phyloP scores from a whole-genome alignment of 2,797 vertebrate species.

The Pseudochaenichthys georgianus region DNA sequence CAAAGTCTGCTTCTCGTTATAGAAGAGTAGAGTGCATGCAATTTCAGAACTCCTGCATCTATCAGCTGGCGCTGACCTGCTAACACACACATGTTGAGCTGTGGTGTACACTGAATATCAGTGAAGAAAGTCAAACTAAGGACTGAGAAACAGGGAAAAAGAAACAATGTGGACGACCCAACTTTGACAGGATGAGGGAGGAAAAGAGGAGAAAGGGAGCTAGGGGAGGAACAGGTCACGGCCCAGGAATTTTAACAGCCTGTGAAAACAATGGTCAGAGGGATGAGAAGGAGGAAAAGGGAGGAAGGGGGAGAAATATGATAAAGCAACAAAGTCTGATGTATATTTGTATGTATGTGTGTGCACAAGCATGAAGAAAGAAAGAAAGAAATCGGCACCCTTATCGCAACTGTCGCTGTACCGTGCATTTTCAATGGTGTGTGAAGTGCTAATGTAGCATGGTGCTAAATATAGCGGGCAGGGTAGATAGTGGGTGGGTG shows the following conservation, averaged over 20 bases:
- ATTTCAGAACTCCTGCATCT: conserved; percentile 55
- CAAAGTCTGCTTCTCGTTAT: conserved; percentile 67
- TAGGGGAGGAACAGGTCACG: conserved; percentile 70
- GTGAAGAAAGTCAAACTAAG: conserved; percentile 8
- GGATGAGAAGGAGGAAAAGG: conserved; percentile 52
- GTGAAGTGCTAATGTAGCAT: conserved; percentile 78
- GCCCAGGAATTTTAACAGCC: conserved; percentile 82
- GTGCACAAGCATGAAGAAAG: conserved; percentile 17
- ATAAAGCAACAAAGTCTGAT: conserved; percentile 53
- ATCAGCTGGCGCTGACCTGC: conserved; percentile 57
- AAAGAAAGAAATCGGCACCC: conserved; percentile 21
- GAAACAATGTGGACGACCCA: conserved; percentile 24
- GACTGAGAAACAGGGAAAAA: conserved; percentile 26
- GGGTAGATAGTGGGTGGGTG: conserved; percentile 51
- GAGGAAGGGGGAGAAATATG: conserved; percentile 34
- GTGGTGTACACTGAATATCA: conserved; percentile 5
- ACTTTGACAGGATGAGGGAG: conserved; percentile 41
- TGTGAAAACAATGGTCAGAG: conserved; percentile 82
- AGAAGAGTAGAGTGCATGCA: conserved; percentile 53
- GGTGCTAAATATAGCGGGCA: conserved; percentile 76
- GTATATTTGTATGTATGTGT: conserved; percentile 21
- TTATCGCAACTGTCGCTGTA: conserved; percentile 64
- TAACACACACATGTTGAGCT: conserved; percentile 36
- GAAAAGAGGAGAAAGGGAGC: conserved; percentile 48
- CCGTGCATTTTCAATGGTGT: conserved; percentile 66